These are phyloP conservation scores for Antedon mediterranea DNA, from an alignment of 53 echinoderm and acorn worm genomes.

Conservation along the genomic window DNA sequence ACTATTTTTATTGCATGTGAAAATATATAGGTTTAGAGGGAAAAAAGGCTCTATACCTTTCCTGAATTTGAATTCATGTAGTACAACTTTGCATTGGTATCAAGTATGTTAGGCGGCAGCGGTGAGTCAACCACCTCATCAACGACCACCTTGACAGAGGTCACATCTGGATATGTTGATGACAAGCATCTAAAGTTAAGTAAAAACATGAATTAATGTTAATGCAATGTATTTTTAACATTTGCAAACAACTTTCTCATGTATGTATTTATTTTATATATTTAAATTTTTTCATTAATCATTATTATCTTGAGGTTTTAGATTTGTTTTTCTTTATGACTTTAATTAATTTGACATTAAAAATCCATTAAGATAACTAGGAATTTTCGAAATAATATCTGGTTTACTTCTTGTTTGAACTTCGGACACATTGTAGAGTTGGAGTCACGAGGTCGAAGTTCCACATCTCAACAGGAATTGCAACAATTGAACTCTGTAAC, in stretches of 20 bases:
- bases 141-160: constrained; percentile 35
- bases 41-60: too few species aligned
- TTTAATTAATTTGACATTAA: too few species aligned
- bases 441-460: constrained; percentile 72
- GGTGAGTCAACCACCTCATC: constrained; percentile 8
- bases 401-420: constrained; percentile 50
- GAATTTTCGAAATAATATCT: too few species aligned
- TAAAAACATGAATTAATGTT: neutral
- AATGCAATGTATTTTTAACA: too few species aligned
- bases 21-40: too few species aligned
- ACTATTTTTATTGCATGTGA: too few species aligned
- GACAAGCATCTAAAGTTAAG: constrained; percentile 28
- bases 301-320: too few species aligned
- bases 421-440: constrained; percentile 58
- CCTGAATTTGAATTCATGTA: constrained; percentile 39
- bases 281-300: too few species aligned
- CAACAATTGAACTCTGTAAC: constrained; percentile 57
- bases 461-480: constrained; percentile 55
- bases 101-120: constrained; percentile 45
- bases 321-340: too few species aligned
- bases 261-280: too few species aligned
- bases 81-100: constrained; percentile 40
- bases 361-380: too few species aligned
- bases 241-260: too few species aligned
- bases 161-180: constrained; percentile 50